Conservation (phyloP, 2,113 vertebrate genomes). For the Hassar affinis region DNA sequence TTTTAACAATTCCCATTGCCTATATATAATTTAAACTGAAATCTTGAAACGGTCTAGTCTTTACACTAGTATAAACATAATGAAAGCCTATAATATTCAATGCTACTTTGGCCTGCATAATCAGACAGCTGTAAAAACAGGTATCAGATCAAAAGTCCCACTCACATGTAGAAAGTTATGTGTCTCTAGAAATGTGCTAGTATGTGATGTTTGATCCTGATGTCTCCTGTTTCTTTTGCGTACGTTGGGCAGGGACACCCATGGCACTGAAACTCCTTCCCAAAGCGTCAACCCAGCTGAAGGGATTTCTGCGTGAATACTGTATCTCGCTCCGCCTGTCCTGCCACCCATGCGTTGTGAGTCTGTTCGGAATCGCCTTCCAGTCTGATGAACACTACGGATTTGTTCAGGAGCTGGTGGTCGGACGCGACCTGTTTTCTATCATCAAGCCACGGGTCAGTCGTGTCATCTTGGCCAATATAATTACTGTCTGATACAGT, state of each 20-base stretch:
- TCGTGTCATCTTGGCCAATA: not conserved
- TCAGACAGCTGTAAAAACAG: not conserved
- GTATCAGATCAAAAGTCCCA: conserved; percentile 13
- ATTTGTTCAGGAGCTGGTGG: conserved; percentile 85
- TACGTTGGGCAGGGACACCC: conserved; percentile 75
- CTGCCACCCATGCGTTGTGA: conserved; percentile 82
- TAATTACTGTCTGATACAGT: not conserved
- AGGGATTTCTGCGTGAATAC: conserved; percentile 91
- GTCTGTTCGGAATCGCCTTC: conserved; percentile 87
- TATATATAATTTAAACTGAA: too few relatives aligned
- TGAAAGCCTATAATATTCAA: not conserved
- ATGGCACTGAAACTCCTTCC: conserved; percentile 93
- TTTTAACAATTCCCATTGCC: not conserved
- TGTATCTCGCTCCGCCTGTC: conserved; percentile 88
- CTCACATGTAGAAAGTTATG: conserved; percentile 9
- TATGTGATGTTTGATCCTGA: not conserved
- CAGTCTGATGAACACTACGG: conserved; percentile 86
- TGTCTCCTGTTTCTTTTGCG: conserved; percentile 24
- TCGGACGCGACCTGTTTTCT: conserved; percentile 86
- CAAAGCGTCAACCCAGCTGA: conserved; percentile 84
- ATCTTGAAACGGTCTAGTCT: not conserved
- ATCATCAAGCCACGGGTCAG: conserved; percentile 89
- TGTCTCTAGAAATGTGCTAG: not conserved
- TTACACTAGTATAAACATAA: not conserved
- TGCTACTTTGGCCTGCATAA: not conserved